A percentile compares a stretch with the other conserved stretches of the same genome.
phyloP scores from a whole-genome alignment of 2,797 vertebrate species.

The Caiman crocodilus region DNA sequence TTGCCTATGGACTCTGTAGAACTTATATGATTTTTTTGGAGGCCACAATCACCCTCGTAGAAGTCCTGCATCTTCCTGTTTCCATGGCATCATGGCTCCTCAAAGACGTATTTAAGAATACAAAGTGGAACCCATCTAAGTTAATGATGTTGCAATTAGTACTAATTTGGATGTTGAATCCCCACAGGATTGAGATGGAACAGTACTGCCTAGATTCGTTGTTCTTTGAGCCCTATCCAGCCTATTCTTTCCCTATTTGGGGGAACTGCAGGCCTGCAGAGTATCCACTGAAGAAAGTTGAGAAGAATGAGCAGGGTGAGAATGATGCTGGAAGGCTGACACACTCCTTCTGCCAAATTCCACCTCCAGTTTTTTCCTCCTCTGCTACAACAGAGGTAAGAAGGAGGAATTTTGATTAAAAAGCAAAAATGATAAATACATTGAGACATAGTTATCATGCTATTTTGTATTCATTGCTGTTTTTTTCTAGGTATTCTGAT shows the following conservation, averaged over 20 bases:
- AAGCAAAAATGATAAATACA: accelerated
- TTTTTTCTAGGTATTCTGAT: not conserved
- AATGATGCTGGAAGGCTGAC: no score
- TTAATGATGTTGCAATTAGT: not conserved
- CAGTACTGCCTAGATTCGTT: not conserved
- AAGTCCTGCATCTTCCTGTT: not conserved
- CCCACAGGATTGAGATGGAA: not conserved
- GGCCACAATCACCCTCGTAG: not conserved
- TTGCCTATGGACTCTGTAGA: not conserved
- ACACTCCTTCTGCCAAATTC: not conserved
- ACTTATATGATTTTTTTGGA: not conserved
- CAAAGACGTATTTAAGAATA: not conserved
- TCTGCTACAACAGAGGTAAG: not conserved
- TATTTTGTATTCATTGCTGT: not conserved
- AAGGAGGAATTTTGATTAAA: not conserved
- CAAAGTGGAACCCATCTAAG: not conserved
- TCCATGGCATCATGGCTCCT: not conserved
- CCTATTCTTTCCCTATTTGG: not conserved
- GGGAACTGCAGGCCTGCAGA: not conserved
- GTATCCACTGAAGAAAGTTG: not conserved
- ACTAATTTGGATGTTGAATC: not conserved
- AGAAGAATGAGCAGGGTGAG: not conserved
- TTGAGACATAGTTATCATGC: not conserved
- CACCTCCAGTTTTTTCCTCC: not conserved
- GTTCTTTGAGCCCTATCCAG: not conserved